phyloP scores from a whole-genome alignment of 2,888 invertebrate genomes.

The Dendrolimus houi region DNA sequence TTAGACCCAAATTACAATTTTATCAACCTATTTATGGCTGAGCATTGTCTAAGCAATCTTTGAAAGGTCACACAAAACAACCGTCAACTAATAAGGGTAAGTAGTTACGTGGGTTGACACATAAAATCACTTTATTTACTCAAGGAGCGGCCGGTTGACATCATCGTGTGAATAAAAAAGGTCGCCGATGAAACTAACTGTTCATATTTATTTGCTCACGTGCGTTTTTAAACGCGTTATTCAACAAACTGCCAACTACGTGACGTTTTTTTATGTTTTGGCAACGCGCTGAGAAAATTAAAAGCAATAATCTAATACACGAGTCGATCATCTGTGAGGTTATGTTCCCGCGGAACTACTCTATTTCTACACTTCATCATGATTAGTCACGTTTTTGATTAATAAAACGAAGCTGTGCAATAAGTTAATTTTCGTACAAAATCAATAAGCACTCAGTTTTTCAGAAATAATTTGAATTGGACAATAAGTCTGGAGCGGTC shows the following conservation, averaged over 20 bases:
- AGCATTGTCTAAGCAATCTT: not conserved
- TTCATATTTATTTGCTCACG: conserved; percentile 3
- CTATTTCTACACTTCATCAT: no score
- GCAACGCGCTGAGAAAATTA: no score
- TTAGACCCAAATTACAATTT: not conserved
- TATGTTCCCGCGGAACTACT: no score
- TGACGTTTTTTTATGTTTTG: not conserved
- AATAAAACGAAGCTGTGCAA: no score
- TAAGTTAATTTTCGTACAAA: no score
- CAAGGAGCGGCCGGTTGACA: conserved; percentile 37
- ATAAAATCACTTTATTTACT: conserved; percentile 18
- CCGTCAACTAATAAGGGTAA: conserved; percentile 32
- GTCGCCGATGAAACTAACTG: conserved; percentile 17
- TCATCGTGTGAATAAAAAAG: conserved; percentile 33
- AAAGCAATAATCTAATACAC: no score
- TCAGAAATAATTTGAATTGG: no score
- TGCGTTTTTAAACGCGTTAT: not conserved
- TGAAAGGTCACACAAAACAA: conserved; percentile 4
- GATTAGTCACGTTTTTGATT: no score
- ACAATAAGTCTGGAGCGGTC: no score
- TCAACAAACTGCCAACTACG: not conserved
- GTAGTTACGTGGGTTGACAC: conserved; percentile 26
- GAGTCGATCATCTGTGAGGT: no score
- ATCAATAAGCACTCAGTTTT: no score
- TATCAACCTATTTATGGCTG: not conserved